Evolutionary conservation across 2,888 invertebrate genomes (phyloP), one percentile per base, ranked within the genome.

Genomic region (Sesia bembeciformis): DNA sequence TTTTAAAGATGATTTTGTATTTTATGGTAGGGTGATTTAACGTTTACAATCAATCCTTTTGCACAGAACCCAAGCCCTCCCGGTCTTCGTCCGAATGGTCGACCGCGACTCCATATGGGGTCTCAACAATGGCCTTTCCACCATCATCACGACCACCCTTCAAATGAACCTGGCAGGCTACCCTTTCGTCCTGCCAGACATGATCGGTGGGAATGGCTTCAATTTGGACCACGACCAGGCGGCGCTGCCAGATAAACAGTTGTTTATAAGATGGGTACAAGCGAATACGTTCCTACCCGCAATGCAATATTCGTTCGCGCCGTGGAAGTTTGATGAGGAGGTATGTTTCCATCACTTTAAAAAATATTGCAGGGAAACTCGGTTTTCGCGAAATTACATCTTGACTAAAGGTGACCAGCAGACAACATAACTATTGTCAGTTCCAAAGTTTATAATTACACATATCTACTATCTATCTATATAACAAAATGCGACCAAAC

Each of bases 221-320:
- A 85, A 90, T n/a, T 57, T 87, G 53, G 77, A 77, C 59, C 79
- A 88, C 55, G 81, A 76, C n/a, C 80, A 81, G 46, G 76, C 86
- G 0, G 91, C 87, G 38, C 70, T 81, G 0, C 89, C 92, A 0
- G 90, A 90, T 0, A 91, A 92, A 57, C 93, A 94, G 70, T 75
- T 94, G 53, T 94, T 93, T 68, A 92, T 96, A 40, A 85, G 96
- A 67, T 96, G 96, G 96, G 85, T 94, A 51, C 93, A 95, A 70
- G 93, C 94, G 0, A 94, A 93, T 56, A 91, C 93, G 0, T 95
- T 95, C 70, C 91, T 97, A 88, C 96, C 96, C 0, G 86, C 92
- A 0, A 90, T 96, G 83, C 96, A 96, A 78, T 95, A 94, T 67
- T 96, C 96, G 0, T 92, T 92, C 57, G 91, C 92, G 0, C 96